Base-by-base conservation (phyloP, 2,113 vertebrate species). In the Bucco capensis region DNA sequence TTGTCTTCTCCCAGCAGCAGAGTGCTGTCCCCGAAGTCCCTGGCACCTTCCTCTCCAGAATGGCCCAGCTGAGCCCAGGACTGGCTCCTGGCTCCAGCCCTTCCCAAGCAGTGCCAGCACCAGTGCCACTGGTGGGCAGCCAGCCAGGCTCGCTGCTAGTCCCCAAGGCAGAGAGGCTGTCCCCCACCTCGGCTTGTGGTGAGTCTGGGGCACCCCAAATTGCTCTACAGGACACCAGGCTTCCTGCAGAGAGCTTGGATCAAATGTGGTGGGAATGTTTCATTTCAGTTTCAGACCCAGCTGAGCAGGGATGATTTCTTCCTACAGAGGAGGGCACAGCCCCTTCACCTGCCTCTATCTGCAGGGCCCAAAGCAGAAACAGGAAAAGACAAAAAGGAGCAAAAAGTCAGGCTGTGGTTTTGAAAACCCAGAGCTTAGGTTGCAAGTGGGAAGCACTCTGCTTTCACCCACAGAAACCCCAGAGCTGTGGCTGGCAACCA, bases 101-200 rank as follows among this genome's bases (percentile, higher is more conserved):
- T 81, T 35, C 92, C 60, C 89, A 89, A 58, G 77, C 94, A 12
- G 56, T 90, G 50, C 84, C 83, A 6, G 40, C 70, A 57, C 84
- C 84, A 0, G 87, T 65, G 71, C 67, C 76, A 0, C 69, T 56
- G 27, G 62, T 21, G 0, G 46, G 61, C 62, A 90, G 46, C 6
- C 91, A 37, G 86, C 83, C 95, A 4, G 94, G 35, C 69, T 69
- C 95, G 19, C 88, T 89, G 80, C 93, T 98, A 31, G 83, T 98
- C 71, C 98, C 98, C 86, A 99, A 99, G 96, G 98, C 95, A 1
- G 99, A 99, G 96, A 97, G 96, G 33, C 97, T 99, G 3, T 99
- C 99, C 5, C 99, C 99, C 5, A 97, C 98, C 1, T 98, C 96
- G 1, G 92, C 96, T 30, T 98, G 97, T 1, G 97, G 98, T 90